These are phyloP conservation scores for Cremastinae sp. DNA, from an alignment of 2,888 invertebrate species.

Conservation along the genomic window DNA sequence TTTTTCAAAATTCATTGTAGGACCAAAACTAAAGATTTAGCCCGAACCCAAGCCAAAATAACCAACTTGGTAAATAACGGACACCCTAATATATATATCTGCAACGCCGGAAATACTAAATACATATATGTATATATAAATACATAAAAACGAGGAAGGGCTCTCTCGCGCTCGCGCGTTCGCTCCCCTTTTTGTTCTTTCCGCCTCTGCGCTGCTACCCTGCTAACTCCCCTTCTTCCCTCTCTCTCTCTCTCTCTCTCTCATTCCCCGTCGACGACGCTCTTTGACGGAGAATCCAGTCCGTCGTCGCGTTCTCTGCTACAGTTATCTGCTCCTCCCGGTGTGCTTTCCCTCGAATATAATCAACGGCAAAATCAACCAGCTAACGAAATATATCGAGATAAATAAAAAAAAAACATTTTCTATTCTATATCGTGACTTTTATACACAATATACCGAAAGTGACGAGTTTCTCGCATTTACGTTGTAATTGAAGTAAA, in stretches of 20 bases:
- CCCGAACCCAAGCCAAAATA: no score
- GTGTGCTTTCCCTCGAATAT: not conserved
- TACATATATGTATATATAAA: not conserved
- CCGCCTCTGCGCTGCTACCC: no score
- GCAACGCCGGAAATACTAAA: not conserved
- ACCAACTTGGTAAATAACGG: no score
- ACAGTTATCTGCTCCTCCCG: conserved; percentile 18
- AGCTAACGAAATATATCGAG: conserved; percentile 1
- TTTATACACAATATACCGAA: no score
- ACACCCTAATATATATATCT: no score
- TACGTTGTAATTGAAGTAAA: conserved; percentile 3
- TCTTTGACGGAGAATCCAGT: conserved; percentile 28
- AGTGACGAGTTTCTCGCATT: not conserved
- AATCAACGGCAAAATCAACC: not conserved
- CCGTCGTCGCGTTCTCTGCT: conserved; percentile 40
- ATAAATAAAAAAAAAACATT: not conserved
- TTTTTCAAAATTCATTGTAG: no score
- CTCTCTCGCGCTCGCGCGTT: conserved; percentile 53
- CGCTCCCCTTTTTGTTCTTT: not conserved
- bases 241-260: conserved; percentile 8
- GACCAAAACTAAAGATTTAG: no score
- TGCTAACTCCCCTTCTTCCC: no score
- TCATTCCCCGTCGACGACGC: not conserved
- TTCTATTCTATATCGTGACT: not conserved
- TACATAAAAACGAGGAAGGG: conserved; percentile 26